phyloP scores from a whole-genome alignment of 2,797 vertebrate species.

The Typhlichthys eigenmanni region DNA sequence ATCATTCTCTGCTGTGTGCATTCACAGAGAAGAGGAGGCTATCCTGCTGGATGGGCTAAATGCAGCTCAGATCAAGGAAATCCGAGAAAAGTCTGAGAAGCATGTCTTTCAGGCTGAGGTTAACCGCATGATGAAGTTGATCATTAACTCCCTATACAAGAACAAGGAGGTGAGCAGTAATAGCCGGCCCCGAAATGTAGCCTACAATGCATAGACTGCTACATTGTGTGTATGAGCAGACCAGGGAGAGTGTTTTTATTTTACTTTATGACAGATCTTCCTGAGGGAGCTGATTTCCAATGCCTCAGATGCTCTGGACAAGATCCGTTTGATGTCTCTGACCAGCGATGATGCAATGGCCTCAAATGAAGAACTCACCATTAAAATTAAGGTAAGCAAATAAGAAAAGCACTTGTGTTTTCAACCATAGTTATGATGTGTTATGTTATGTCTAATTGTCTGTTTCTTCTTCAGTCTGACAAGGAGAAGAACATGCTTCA shows the following conservation, averaged over 20 bases:
- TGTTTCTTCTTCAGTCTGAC: slow-evolving; percentile 82
- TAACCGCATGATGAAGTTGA: slow-evolving; percentile 99
- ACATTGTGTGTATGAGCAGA: too few relatives aligned
- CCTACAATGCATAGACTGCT: too few relatives aligned
- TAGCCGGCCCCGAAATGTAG: too few relatives aligned
- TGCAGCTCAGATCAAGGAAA: slow-evolving; percentile 94
- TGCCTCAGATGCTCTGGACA: slow-evolving; percentile 96
- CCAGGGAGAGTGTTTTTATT: neutral
- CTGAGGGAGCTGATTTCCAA: slow-evolving; percentile 97
- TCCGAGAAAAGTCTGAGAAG: slow-evolving; percentile 96
- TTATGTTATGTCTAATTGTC: neutral
- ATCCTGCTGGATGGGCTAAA: slow-evolving; percentile 96
- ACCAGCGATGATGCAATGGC: slow-evolving; percentile 89
- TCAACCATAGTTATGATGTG: too few relatives aligned
- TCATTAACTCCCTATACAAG: slow-evolving; percentile 98
- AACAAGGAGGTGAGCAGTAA: slow-evolving; percentile 91
- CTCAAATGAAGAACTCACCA: slow-evolving; percentile 91
- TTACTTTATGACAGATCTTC: slow-evolving; percentile 87
- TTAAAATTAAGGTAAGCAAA: slow-evolving; percentile 92
- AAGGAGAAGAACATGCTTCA: slow-evolving; percentile 99
- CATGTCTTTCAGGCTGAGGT: slow-evolving; percentile 97
- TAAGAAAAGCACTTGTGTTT: neutral
- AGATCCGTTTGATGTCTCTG: slow-evolving; percentile 92
- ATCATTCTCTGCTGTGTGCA: too few relatives aligned
- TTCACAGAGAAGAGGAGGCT: slow-evolving; percentile 92